Conservation (phyloP, 2,888 invertebrate genomes). For the Acanthopleura granulata region DNA sequence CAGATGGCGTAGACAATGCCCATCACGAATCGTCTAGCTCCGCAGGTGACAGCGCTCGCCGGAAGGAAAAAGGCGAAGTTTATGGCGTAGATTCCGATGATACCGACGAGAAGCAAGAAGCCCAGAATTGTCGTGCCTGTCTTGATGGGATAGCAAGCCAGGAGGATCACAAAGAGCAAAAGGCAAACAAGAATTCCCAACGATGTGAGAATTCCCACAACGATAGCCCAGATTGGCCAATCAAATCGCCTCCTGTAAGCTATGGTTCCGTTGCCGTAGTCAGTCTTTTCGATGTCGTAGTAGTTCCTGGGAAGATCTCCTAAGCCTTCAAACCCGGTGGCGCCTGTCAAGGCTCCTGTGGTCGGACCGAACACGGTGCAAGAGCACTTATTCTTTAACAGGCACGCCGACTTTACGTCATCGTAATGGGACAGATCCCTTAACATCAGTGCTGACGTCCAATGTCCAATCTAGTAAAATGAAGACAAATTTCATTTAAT, state of each 20-base stretch:
- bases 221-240: slow-evolving; percentile 65
- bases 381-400: slow-evolving; percentile 4
- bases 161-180: slow-evolving; percentile 66
- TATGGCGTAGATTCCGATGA: slow-evolving; percentile 69
- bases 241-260: slow-evolving; percentile 22
- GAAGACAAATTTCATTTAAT: too few species aligned
- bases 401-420: background rate
- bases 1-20: slow-evolving; percentile 70
- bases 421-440: background rate
- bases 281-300: slow-evolving; percentile 38
- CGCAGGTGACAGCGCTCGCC: slow-evolving; percentile 68
- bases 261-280: slow-evolving; percentile 29
- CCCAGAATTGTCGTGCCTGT: slow-evolving; percentile 68
- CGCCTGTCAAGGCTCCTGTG: background rate
- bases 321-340: background rate
- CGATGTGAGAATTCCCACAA: slow-evolving; percentile 57
- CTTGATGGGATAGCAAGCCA: slow-evolving; percentile 65
- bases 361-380: background rate
- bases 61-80: slow-evolving; percentile 70
- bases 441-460: slow-evolving; percentile 15
- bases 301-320: slow-evolving; percentile 46
- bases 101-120: slow-evolving; percentile 69
- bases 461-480: slow-evolving; percentile 38
- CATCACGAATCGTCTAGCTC: slow-evolving; percentile 67
- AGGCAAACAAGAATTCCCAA: slow-evolving; percentile 67